Evolutionary conservation across 1,140 invertebrate species (phyloP).

Genomic region (Danaus melanippus): DNA sequence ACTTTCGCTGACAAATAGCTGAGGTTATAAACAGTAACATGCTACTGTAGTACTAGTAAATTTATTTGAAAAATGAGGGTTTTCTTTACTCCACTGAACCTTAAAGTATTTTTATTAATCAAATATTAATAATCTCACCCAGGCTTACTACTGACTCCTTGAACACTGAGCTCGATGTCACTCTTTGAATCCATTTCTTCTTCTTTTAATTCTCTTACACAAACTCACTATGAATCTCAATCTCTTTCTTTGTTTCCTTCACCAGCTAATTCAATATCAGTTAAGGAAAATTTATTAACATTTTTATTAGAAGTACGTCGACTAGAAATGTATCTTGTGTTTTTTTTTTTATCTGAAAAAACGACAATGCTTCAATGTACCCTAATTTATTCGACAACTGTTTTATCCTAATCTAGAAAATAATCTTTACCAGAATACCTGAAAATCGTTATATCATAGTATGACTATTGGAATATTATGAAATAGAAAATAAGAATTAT

Average conservation of each 20-base stretch:
- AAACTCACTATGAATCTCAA: conserved; percentile 19
- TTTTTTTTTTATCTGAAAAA: conserved; percentile 38
- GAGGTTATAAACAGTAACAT: too few species aligned
- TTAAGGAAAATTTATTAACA: conserved; percentile 52
- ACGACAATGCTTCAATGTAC: conserved; percentile 15
- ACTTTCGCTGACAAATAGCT: too few species aligned
- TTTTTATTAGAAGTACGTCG: conserved; percentile 44
- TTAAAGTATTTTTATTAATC: too few species aligned
- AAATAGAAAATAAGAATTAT: too few species aligned
- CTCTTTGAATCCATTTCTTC: conserved; percentile 56
- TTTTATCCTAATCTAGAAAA: too few species aligned
- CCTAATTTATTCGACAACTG: neutral
- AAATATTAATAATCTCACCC: conserved; percentile 26
- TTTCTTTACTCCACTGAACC: too few species aligned
- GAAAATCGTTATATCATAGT: too few species aligned
- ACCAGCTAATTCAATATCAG: conserved; percentile 21
- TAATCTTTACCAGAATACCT: too few species aligned
- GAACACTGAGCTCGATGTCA: conserved; percentile 60
- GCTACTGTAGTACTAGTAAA: too few species aligned
- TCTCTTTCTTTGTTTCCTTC: conserved; percentile 21
- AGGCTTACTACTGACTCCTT: conserved; percentile 49
- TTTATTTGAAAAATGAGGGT: too few species aligned
- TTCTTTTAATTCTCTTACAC: conserved; percentile 18
- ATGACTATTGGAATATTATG: too few species aligned
- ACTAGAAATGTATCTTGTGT: conserved; percentile 34